Base-by-base conservation (phyloP, 2,797 vertebrate species). In the Prunella strophiata region DNA sequence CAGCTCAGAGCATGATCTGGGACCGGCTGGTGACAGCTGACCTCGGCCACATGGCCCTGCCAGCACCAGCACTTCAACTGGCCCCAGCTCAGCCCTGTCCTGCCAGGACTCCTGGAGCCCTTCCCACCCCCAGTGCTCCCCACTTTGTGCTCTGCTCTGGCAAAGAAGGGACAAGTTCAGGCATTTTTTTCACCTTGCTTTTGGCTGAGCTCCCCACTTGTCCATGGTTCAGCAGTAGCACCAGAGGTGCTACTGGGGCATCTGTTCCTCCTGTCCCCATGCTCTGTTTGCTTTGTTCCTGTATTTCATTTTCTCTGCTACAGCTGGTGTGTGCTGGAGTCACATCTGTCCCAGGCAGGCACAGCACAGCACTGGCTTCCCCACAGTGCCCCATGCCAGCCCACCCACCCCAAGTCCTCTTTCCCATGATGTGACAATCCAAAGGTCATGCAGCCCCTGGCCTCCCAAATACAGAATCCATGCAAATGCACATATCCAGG, bases 321-420 rank as follows among this genome's bases (percentile, higher is more conserved):
- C 54, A 45, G 30, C 12, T 7, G 23, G 14, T 3, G 3, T 2
- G 17, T n/a, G 29, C 65, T 51, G 75, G 25, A 66, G 32, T 51
- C 5, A 0, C 4, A 4, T 30, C 40, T 29, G 20, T 2, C 42
- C 54, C 6, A 5, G 25, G 22, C 47, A 67, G 36, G 14, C 45
- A 30, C 16, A n/a, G 83, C 45, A 80, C 45, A 80, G 57, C 73
- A 30, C 19, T 43, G 20, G 34, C 23, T 34, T 43, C 22, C 42
- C 62, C 52, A 7, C 0, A 6, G 32, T 1, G 1, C 17, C 20
- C 40, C 11, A 3, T 0, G 1, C 38, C 68, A 74, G 58, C 38
- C 43, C 36, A 14, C 16, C 10, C 63, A 47, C 27, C 51, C 11
- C 3, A 0, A 51, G n/a, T 13, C 29, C 43, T 54, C 65, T 16